phyloP scores from a whole-genome alignment of 2,888 invertebrate species.

The Drosophila prostipennis region DNA sequence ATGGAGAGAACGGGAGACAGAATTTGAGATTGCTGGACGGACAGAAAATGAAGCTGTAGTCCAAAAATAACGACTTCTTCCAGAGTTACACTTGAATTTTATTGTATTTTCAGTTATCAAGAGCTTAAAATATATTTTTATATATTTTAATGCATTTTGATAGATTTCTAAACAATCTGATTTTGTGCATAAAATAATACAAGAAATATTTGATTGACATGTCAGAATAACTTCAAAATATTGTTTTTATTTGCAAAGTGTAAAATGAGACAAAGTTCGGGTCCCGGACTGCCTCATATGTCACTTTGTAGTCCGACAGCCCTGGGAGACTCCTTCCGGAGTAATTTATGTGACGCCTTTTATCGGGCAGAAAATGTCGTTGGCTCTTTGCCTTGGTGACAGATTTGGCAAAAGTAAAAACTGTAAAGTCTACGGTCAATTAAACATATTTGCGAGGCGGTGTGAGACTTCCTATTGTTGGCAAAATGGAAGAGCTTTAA shows the following conservation, averaged over 20 bases:
- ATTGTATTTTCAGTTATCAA: not conserved
- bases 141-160: not conserved
- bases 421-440: slow-evolving; percentile 60
- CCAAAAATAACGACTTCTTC: slow-evolving; percentile 41
- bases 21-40: slow-evolving; percentile 22
- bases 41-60: slow-evolving; percentile 34
- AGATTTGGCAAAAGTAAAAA: slow-evolving; percentile 67
- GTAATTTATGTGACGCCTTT: slow-evolving; percentile 50
- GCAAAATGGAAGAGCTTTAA: not conserved
- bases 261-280: slow-evolving; percentile 11
- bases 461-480: not conserved
- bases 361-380: slow-evolving; percentile 18
- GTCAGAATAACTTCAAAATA: no score
- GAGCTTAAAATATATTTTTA: not conserved
- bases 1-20: slow-evolving; percentile 4
- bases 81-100: not conserved
- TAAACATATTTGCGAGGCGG: slow-evolving; percentile 28
- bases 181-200: no score
- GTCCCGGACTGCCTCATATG: slow-evolving; percentile 43
- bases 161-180: no score
- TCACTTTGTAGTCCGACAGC: slow-evolving; percentile 56
- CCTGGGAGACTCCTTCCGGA: slow-evolving; percentile 14
- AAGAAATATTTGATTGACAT: no score
- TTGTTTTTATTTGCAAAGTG: not conserved
- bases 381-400: slow-evolving; percentile 44